These are phyloP conservation scores for Drosophila flavopinicola DNA, from an alignment of 2,888 invertebrate species.

Conservation along the genomic window DNA sequence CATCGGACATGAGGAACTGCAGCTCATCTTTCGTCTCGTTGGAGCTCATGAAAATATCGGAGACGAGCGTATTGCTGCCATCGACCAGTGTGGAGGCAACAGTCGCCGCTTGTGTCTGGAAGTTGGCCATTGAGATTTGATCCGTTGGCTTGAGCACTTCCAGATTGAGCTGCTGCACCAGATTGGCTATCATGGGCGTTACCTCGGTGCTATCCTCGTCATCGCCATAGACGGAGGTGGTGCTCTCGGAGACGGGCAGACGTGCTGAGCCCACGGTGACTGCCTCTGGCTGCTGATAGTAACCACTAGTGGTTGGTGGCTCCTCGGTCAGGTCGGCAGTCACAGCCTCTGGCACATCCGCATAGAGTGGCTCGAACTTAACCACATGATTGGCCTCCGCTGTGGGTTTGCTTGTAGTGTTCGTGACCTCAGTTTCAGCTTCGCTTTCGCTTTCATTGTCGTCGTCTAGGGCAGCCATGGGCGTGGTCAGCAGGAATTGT, in stretches of 20 bases:
- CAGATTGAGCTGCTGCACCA: slow-evolving; percentile 73
- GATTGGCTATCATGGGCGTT: slow-evolving; percentile 70
- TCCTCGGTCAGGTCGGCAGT: slow-evolving; percentile 62
- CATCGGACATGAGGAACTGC: slow-evolving; percentile 82
- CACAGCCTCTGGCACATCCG: slow-evolving; percentile 74
- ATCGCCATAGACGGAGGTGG: slow-evolving; percentile 27
- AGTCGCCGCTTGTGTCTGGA: slow-evolving; percentile 83
- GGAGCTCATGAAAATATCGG: slow-evolving; percentile 65
- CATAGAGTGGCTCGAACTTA: slow-evolving; percentile 74
- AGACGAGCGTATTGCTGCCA: slow-evolving; percentile 64
- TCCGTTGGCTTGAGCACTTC: slow-evolving; percentile 71
- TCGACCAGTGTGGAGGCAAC: slow-evolving; percentile 83
- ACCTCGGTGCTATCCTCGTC: slow-evolving; percentile 56
- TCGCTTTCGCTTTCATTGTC: slow-evolving; percentile 13
- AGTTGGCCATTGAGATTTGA: slow-evolving; percentile 82
- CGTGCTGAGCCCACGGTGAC: slow-evolving; percentile 41
- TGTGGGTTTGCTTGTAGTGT: slow-evolving; percentile 29
- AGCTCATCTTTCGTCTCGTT: slow-evolving; percentile 82
- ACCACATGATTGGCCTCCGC: slow-evolving; percentile 59
- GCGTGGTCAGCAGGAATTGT: slow-evolving; percentile 62
- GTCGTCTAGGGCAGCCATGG: slow-evolving; percentile 50
- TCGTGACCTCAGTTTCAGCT: slow-evolving; percentile 1
- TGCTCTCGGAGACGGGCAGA: slow-evolving; percentile 63
- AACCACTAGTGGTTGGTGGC: slow-evolving; percentile 28
- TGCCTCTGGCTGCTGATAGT: slow-evolving; percentile 11